Conservation (phyloP, 23 tunicate genomes). For the Aplidium turbinatum region DNA sequence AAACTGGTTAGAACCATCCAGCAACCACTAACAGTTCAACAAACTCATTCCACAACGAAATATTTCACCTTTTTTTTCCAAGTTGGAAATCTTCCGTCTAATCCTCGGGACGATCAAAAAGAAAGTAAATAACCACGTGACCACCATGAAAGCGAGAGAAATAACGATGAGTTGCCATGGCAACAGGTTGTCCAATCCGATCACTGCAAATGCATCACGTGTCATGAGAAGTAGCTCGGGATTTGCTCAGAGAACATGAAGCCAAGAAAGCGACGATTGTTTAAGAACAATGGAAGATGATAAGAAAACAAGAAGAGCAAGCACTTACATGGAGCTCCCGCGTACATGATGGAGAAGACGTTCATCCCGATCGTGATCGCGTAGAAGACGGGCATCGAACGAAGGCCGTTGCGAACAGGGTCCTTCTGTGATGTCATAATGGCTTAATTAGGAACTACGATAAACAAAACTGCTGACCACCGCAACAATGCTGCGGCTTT, state of each 20-base stretch:
- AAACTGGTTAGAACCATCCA: no score
- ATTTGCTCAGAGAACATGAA: no score
- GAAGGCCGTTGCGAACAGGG: conserved; percentile 42
- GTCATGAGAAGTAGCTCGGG: no score
- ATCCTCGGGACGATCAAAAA: conserved; percentile 25
- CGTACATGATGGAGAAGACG: conserved; percentile 73
- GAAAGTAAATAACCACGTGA: conserved; percentile 5
- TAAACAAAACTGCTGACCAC: no score
- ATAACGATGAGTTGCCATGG: conserved; percentile 29
- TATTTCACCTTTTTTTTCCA: no score
- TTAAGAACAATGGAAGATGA: no score
- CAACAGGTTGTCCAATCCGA: conserved; percentile 34
- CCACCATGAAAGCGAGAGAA: conserved; percentile 10
- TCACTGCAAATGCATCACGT: conserved; percentile 29
- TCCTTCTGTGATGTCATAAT: conserved; percentile 18
- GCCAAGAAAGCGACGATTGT: no score
- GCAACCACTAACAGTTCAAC: no score
- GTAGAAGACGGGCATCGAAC: conserved; percentile 72
- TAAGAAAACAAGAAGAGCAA: no score
- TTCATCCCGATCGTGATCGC: conserved; percentile 80
- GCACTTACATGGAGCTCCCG: conserved; percentile 72
- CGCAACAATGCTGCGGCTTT: no score
- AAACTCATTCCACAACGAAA: no score
- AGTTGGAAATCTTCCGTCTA: conserved; percentile 9
- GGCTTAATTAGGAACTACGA: background rate